Conservation (phyloP, 1,140 invertebrate species). For the Drosophila triauraria region DNA sequence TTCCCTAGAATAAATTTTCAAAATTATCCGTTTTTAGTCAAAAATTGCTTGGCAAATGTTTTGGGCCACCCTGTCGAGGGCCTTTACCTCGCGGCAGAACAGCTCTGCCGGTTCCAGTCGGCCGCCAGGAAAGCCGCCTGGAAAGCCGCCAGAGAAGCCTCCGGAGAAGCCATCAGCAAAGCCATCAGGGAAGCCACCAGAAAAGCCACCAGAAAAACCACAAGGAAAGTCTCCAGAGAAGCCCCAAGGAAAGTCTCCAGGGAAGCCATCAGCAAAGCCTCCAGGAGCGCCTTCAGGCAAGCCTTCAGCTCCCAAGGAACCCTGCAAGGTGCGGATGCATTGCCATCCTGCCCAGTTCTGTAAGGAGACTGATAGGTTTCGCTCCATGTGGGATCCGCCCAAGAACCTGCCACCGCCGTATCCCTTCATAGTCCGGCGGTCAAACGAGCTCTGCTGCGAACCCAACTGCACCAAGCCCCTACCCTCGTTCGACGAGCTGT, state of each 20-base stretch:
- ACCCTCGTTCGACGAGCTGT: constrained; percentile 53
- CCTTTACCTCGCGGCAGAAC: constrained; percentile 10
- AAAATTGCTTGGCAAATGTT: constrained; percentile 20
- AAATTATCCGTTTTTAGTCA: constrained; percentile 11
- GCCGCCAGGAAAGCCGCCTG: not conserved
- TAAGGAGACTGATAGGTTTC: constrained; percentile 4
- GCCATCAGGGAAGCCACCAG: not conserved
- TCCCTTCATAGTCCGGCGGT: not conserved
- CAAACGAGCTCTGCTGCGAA: constrained; percentile 17
- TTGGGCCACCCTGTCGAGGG: constrained; percentile 13
- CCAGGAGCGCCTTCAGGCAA: not conserved
- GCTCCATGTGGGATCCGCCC: constrained; percentile 50
- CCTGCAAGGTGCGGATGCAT: constrained; percentile 10
- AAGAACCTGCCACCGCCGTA: constrained; percentile 30
- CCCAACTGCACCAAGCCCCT: constrained; percentile 27
- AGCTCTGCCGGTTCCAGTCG: not conserved
- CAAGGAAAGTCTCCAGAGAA: not conserved
- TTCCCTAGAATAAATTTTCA: not conserved
- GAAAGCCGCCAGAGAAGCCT: not conserved
- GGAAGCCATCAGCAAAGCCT: not conserved
- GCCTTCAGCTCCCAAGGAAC: not conserved
- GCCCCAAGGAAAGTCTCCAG: not conserved
- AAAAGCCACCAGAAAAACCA: not conserved
- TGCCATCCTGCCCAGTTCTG: constrained; percentile 11
- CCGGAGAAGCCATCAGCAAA: not conserved